phyloP scores from a whole-genome alignment of 2,888 invertebrate genomes.

The Tetranychus piercei region DNA sequence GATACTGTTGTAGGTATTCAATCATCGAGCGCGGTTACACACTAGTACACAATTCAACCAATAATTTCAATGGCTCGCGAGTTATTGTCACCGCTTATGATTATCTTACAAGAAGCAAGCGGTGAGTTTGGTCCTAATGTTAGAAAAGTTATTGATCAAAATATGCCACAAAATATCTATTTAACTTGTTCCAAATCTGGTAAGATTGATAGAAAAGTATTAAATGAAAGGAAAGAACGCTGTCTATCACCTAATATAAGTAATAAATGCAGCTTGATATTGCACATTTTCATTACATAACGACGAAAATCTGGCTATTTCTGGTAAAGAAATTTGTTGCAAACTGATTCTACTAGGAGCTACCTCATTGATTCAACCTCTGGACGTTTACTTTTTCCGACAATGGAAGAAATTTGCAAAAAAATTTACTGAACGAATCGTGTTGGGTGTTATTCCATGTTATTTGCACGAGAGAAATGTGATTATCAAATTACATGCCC shows the following conservation, averaged over 20 bases:
- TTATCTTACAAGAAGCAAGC: background rate
- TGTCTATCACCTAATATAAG: background rate
- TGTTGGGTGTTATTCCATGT: background rate
- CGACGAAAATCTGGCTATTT: background rate
- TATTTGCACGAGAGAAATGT: background rate
- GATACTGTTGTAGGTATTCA: background rate
- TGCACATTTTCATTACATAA: background rate
- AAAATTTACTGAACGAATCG: background rate
- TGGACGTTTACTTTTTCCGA: slow-evolving; percentile 8
- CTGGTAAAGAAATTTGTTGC: background rate
- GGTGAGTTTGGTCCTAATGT: slow-evolving; percentile 2
- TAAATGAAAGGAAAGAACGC: background rate
- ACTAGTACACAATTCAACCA: slow-evolving; percentile 12
- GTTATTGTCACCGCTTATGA: background rate
- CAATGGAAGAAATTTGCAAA: background rate
- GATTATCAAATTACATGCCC: slow-evolving; percentile 2
- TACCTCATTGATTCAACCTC: background rate
- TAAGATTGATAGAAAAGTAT: background rate
- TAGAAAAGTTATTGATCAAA: background rate
- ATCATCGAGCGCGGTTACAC: background rate
- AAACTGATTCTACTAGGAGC: background rate
- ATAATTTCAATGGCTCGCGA: background rate
- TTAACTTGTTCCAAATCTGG: background rate
- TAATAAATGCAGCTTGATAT: background rate
- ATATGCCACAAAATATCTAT: background rate